phyloP scores from a whole-genome alignment of 2,797 vertebrate genomes.

The Dendrocincla fuliginosa region DNA sequence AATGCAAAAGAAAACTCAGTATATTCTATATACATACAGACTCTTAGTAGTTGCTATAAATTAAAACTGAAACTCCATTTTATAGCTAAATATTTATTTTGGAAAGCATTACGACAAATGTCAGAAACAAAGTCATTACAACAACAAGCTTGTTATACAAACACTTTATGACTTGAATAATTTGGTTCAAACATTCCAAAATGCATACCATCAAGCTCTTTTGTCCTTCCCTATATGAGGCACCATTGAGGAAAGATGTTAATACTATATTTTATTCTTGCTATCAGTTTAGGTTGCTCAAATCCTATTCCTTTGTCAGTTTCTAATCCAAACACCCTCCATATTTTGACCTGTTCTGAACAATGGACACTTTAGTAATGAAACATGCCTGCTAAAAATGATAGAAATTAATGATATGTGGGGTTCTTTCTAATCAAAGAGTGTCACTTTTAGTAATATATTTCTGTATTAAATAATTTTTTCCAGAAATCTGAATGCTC shows the following conservation, averaged over 20 bases:
- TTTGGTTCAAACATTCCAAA: slow-evolving; percentile 11
- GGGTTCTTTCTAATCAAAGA: neutral
- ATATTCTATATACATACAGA: neutral
- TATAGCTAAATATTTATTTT: slow-evolving; percentile 43
- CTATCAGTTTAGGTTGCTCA: neutral
- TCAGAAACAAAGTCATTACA: slow-evolving; percentile 13
- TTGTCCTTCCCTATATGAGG: neutral
- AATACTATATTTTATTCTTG: neutral
- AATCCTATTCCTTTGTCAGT: neutral
- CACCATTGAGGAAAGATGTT: neutral
- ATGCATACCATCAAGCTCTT: neutral
- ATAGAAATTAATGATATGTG: neutral
- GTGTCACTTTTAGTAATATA: neutral
- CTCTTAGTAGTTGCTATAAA: neutral
- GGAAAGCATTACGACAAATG: neutral
- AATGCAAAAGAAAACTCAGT: neutral
- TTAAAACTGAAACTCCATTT: slow-evolving; percentile 20
- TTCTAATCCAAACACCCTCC: neutral
- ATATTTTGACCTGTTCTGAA: neutral
- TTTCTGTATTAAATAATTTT: neutral
- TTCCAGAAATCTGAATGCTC: neutral
- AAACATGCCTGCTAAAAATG: neutral
- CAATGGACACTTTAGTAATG: neutral
- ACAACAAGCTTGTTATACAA: slow-evolving; percentile 19
- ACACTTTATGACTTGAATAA: neutral